A percentile compares a stretch with the other conserved stretches of the same genome.
Evolutionary conservation across 2,888 invertebrate genomes (phyloP).

Genomic region (Pachydiplax longipennis): DNA sequence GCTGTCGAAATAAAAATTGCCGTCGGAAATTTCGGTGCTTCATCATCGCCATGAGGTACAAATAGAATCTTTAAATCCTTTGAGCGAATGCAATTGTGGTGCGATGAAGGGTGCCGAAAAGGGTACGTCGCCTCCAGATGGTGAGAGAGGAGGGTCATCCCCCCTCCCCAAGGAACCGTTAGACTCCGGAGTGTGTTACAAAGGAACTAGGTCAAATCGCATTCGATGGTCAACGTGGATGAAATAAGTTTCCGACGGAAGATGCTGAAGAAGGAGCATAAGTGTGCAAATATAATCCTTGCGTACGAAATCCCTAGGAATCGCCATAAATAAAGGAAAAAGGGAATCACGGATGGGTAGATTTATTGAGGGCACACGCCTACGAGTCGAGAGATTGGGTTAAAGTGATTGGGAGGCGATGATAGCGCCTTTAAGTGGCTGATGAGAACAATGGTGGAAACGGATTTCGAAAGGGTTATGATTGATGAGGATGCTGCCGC

Average conservation of each 20-base stretch:
- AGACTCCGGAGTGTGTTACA: neutral
- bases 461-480: neutral
- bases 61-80: no score
- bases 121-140: no score
- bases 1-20: no score
- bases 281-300: neutral
- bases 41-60: no score
- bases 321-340: no score
- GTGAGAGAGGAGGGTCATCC: no score
- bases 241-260: neutral
- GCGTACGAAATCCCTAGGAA: neutral
- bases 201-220: slow-evolving; percentile 25
- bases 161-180: neutral
- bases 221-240: neutral
- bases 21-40: no score
- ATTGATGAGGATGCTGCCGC: neutral
- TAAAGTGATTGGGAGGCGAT: neutral
- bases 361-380: neutral
- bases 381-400: neutral
- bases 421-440: no score
- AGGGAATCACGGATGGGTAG: neutral
- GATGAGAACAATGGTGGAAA: neutral
- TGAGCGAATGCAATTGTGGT: no score
- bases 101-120: no score
- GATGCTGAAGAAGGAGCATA: no score